A percentile compares a stretch with the other conserved stretches of the same genome.
phyloP scores from a whole-genome alignment of 2,113 vertebrate species.

The Pelecanoides urinatrix region DNA sequence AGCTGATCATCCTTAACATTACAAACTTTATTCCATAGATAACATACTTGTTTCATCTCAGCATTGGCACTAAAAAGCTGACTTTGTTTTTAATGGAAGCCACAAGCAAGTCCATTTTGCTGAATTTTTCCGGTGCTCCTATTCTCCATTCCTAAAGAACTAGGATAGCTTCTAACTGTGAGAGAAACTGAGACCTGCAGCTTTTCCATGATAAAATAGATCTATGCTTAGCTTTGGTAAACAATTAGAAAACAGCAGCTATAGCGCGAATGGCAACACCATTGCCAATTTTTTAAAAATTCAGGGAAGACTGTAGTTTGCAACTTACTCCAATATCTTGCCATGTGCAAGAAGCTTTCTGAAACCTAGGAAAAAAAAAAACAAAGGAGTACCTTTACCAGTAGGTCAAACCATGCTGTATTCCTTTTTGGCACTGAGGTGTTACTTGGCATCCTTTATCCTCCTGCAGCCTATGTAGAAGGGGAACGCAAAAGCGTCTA shows the following conservation, averaged over 20 bases:
- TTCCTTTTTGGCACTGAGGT: background rate
- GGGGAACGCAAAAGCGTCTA: background rate
- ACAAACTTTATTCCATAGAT: background rate
- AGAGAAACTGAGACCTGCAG: background rate
- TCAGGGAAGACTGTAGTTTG: background rate
- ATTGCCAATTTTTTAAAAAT: background rate
- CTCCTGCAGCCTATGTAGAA: background rate
- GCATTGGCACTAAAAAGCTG: background rate
- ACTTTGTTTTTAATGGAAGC: background rate
- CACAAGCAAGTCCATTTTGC: background rate
- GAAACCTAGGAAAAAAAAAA: background rate
- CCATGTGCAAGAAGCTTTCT: background rate
- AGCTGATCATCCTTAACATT: background rate
- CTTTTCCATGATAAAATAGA: background rate
- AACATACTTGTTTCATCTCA: background rate
- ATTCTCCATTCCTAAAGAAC: background rate
- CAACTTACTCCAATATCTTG: background rate
- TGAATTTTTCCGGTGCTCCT: background rate
- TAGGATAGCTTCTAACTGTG: background rate
- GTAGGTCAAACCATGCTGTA: background rate
- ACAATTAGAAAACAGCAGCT: background rate
- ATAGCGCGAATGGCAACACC: background rate
- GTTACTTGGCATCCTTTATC: background rate
- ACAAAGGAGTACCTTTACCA: background rate
- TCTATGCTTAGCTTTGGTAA: background rate